Percentiles rank a stretch among this genome's conserved stretches.
phyloP scores from a whole-genome alignment of 2,797 vertebrate genomes.

The Tokudaia tokunoshimensis region DNA sequence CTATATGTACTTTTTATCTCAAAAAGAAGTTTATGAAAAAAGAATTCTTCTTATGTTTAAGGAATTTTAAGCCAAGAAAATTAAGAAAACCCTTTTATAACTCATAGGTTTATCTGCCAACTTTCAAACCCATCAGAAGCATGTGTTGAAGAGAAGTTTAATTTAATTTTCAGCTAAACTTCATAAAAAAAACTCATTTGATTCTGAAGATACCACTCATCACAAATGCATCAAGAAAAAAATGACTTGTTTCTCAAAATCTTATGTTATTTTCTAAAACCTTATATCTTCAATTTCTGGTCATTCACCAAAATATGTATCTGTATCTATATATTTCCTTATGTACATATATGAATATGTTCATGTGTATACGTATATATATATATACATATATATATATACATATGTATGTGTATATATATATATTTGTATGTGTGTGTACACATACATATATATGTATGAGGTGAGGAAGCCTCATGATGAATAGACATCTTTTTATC shows the following conservation, averaged over 20 bases:
- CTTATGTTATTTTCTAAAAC: conserved; percentile 46
- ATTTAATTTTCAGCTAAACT: conserved; percentile 60
- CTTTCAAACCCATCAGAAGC: conserved; percentile 54
- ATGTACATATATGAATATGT: no score
- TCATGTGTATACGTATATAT: no score
- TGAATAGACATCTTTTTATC: not conserved
- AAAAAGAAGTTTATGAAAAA: conserved; percentile 65
- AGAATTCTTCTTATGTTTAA: conserved; percentile 50
- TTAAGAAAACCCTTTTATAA: conserved; percentile 62
- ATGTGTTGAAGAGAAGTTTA: conserved; percentile 64
- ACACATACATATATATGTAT: not conserved
- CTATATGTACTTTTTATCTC: conserved; percentile 55
- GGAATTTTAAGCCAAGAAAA: conserved; percentile 68
- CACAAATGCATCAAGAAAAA: conserved; percentile 55
- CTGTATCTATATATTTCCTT: not conserved
- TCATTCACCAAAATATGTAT: conserved; percentile 43
- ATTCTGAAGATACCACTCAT: conserved; percentile 46
- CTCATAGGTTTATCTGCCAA: conserved; percentile 66
- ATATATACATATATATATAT: not conserved
- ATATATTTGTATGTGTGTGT: not conserved
- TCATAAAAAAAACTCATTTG: conserved; percentile 59
- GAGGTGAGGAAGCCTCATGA: not conserved
- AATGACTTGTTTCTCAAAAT: conserved; percentile 50
- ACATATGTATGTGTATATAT: not conserved
- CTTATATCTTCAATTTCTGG: not conserved